Evolutionary conservation across 2,888 invertebrate species (phyloP).

Genomic region (Caprella mutica): DNA sequence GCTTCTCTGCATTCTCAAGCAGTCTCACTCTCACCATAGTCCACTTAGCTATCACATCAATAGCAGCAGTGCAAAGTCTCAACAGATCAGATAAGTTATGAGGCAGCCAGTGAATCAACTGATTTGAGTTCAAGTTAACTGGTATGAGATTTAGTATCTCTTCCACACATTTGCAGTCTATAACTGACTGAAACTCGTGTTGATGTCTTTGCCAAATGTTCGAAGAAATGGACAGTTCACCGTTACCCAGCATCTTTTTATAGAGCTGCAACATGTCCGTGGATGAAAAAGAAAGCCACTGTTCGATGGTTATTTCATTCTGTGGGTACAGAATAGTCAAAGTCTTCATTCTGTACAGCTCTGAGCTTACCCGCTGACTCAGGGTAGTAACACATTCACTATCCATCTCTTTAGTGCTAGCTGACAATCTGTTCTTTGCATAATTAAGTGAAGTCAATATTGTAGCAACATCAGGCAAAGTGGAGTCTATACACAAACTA

Average conservation of each 20-base stretch:
- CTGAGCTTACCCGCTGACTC: background rate
- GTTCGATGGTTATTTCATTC: no score
- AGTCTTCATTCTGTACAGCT: background rate
- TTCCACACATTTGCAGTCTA: conserved; percentile 14
- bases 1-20: conserved; percentile 22
- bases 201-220: conserved; percentile 31
- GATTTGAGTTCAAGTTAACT: conserved; percentile 9
- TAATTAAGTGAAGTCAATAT: conserved; percentile 20
- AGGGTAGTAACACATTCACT: background rate
- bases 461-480: conserved; percentile 15
- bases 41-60: conserved; percentile 26
- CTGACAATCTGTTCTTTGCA: conserved; percentile 8
- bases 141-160: conserved; percentile 19
- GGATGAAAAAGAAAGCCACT: conserved; percentile 25
- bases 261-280: conserved; percentile 26
- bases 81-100: conserved; percentile 22
- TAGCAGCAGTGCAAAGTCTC: conserved; percentile 16
- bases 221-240: conserved; percentile 22
- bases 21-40: conserved; percentile 18
- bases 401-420: background rate
- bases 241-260: conserved; percentile 20
- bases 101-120: conserved; percentile 26
- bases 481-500: conserved; percentile 18
- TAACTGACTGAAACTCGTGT: conserved; percentile 19
- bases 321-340: no score